These are phyloP conservation scores for Chaetodon trifascialis DNA, from an alignment of 2,113 vertebrate genomes.

Conservation along the genomic window DNA sequence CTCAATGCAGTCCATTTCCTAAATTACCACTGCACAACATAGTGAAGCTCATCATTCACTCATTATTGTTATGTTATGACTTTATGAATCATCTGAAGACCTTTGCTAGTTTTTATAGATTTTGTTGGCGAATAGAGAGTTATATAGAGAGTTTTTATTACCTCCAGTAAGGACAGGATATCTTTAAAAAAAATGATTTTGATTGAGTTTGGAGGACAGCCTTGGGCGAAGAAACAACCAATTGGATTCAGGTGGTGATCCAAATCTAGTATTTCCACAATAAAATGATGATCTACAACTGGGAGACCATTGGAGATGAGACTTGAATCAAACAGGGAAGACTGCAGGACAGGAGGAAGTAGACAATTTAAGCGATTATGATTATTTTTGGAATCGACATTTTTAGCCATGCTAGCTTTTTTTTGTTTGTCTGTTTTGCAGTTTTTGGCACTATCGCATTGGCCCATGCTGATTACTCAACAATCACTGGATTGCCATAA, in stretches of 20 bases:
- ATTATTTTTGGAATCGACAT: not conserved
- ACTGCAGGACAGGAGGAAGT: not conserved
- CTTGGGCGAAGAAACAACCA: not conserved
- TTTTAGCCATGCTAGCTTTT: no score
- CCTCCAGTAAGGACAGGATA: not conserved
- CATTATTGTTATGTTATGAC: not conserved
- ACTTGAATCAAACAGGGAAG: not conserved
- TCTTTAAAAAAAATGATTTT: slow-evolving; percentile 2
- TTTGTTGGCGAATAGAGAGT: not conserved
- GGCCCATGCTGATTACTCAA: no score
- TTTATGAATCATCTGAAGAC: not conserved
- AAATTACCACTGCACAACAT: no score
- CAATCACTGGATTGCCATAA: not conserved
- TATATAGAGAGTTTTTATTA: not conserved
- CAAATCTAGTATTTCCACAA: not conserved
- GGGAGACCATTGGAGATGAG: not conserved
- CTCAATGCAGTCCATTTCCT: no score
- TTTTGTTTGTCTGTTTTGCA: no score
- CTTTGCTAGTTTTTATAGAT: not conserved
- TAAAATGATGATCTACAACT: not conserved
- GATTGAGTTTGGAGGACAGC: slow-evolving; percentile 11
- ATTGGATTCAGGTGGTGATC: not conserved
- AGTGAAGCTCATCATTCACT: no score
- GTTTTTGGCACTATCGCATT: no score
- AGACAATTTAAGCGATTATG: no score